phyloP scores from a whole-genome alignment of 2,797 vertebrate genomes.

The Zenarchopterus dispar region DNA sequence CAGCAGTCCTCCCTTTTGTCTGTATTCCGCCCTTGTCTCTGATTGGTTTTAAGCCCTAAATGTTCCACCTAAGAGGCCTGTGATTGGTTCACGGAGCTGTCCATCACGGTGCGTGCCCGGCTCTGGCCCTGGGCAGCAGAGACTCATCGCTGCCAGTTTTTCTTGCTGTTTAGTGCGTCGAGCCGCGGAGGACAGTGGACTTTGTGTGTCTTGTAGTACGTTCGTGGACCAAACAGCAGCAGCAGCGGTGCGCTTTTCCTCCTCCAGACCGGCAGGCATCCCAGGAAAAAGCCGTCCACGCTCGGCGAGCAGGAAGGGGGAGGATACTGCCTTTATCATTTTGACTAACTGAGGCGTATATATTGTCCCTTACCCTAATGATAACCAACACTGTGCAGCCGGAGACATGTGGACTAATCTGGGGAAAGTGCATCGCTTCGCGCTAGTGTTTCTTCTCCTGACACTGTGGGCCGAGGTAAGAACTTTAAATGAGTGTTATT shows the following conservation, averaged over 20 bases:
- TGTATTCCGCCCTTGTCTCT: slow-evolving; percentile 15
- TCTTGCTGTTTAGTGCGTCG: slow-evolving; percentile 60
- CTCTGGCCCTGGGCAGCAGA: slow-evolving; percentile 43
- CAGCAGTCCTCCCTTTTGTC: slow-evolving; percentile 18
- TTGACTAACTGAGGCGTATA: slow-evolving; percentile 48
- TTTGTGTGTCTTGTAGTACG: slow-evolving; percentile 52
- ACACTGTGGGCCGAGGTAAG: slow-evolving; percentile 86
- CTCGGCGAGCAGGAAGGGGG: slow-evolving; percentile 41
- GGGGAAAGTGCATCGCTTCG: slow-evolving; percentile 71
- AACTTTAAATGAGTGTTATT: slow-evolving; percentile 28
- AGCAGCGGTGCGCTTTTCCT: slow-evolving; percentile 34
- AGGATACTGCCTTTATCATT: slow-evolving; percentile 35
- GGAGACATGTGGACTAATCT: slow-evolving; percentile 85
- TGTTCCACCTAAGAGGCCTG: slow-evolving; percentile 14
- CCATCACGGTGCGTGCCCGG: slow-evolving; percentile 20
- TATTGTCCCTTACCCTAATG: slow-evolving; percentile 65
- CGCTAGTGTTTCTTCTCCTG: slow-evolving; percentile 78
- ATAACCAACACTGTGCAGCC: slow-evolving; percentile 69
- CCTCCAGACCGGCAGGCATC: slow-evolving; percentile 48
- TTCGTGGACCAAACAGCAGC: slow-evolving; percentile 56
- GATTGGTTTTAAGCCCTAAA: slow-evolving; percentile 42
- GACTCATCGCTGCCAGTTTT: slow-evolving; percentile 49
- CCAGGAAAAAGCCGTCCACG: slow-evolving; percentile 42
- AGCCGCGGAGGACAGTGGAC: slow-evolving; percentile 59
- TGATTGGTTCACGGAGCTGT: slow-evolving; percentile 64